Evolutionary conservation across 2,888 invertebrate species (phyloP), one percentile per base, ranked within the genome.

Genomic region (Lepidonotus clava): DNA sequence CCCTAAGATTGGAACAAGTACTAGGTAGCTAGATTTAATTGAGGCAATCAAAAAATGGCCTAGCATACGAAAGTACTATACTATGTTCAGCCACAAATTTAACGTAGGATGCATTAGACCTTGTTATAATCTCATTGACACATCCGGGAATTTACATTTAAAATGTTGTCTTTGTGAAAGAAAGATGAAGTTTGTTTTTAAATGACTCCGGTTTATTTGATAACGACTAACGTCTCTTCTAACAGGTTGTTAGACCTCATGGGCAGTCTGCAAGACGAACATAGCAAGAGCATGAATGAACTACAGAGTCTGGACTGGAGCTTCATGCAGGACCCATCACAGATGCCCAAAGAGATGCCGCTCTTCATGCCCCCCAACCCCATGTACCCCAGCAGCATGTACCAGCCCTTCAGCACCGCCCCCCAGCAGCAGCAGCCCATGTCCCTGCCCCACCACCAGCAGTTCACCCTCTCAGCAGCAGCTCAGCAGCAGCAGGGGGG

Each of bases 301-400:
- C 80, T 80, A 28, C 41, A 80, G 14, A 80, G 80, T 46, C 32
- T 80, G 24, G 80, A 80, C 80, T 80, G 80, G 80, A 51, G 80
- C 32, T 80, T 80, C 51, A 80, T 80, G 80, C 24, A 28, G 4
- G 80, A 80, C 40, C 38, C 71, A 18, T 36, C 34, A 71, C 38
- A 2, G 21, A 18, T 18, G 8, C 8, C 18, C 46, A 46, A n/a
- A n/a, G n/a, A n/a, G n/a, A n/a, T 24, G 24, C 28, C 24, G 41
- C 46, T 80, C 6, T 80, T 32, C 46, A 80, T 80, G 80, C 41
- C 51, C 1, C 46, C 41, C 0, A 51, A 21, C 21, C 80, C 41
- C 21, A 71, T 71, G 71, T 71, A 71, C 36, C 24, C 2, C 61
- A 61, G 28, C 61, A 61, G 28, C 61, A 24, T 28, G 0, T 61